These are phyloP conservation scores for Trematomus loennbergii DNA, from an alignment of 2,113 vertebrate species.

Conservation along the genomic window DNA sequence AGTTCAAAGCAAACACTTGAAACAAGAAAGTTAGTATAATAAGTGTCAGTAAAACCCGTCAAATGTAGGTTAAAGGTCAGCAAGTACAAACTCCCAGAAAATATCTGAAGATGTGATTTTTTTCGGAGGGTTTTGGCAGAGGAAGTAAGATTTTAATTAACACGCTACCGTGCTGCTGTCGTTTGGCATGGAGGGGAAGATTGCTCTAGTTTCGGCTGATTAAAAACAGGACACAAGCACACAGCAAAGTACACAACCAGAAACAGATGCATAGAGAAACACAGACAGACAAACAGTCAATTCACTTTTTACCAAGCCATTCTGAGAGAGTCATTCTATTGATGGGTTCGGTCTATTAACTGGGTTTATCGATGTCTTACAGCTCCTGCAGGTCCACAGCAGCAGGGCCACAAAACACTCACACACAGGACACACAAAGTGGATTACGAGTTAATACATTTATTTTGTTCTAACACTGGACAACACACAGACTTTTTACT, in stretches of 20 bases:
- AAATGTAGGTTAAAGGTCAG: background rate
- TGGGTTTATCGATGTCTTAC: constrained; percentile 29
- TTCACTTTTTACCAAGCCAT: constrained; percentile 12
- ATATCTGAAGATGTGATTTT: background rate
- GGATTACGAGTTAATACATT: constrained; percentile 63
- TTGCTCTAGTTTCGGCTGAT: constrained; percentile 34
- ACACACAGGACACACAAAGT: constrained; percentile 32
- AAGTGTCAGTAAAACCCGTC: too few species aligned
- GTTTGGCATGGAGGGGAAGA: constrained; percentile 4
- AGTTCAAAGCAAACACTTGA: too few species aligned
- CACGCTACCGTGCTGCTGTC: constrained; percentile 9
- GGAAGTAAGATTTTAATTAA: constrained; percentile 46
- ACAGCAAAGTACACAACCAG: background rate
- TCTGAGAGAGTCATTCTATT: constrained; percentile 42
- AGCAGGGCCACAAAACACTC: constrained; percentile 17
- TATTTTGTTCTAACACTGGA: constrained; percentile 32
- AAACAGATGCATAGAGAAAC: background rate
- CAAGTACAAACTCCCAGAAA: background rate
- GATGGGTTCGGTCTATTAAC: constrained; percentile 36
- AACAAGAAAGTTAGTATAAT: too few species aligned
- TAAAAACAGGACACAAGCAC: constrained; percentile 1
- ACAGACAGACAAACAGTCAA: constrained; percentile 3
- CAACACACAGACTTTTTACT: background rate
- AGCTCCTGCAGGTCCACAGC: constrained; percentile 41
- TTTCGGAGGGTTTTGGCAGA: constrained; percentile 28